Evolutionary conservation across 2,113 vertebrate genomes (phyloP).

Genomic region (Pelobates fuscus): DNA sequence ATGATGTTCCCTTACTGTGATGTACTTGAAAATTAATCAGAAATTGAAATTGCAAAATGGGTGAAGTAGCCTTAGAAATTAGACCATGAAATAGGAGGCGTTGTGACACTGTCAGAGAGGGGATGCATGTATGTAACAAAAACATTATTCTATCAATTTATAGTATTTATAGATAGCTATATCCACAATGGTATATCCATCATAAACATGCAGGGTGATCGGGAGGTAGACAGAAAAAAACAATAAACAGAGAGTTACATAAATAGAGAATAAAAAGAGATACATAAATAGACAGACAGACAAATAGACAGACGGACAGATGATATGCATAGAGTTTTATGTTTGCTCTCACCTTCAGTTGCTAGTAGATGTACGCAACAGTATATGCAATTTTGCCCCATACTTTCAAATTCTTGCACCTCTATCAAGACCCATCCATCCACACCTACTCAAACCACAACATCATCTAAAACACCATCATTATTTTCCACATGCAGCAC

Average conservation of each 20-base stretch:
- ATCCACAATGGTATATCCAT: background rate
- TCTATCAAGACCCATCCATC: too few species aligned
- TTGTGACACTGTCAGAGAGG: constrained; percentile 5
- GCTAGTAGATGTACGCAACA: too few species aligned
- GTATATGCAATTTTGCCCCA: too few species aligned
- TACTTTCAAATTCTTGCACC: background rate
- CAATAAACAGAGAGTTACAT: background rate
- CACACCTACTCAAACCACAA: too few species aligned
- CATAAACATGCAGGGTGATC: too few species aligned
- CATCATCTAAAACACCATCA: too few species aligned
- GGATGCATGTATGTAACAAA: constrained; percentile 6
- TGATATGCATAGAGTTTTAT: too few species aligned
- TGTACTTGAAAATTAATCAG: constrained; percentile 41
- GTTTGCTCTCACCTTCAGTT: too few species aligned
- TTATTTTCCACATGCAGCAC: too few species aligned
- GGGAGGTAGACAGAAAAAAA: background rate
- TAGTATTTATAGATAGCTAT: background rate
- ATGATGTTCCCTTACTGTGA: constrained; percentile 18
- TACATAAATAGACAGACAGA: background rate
- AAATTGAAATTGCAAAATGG: constrained; percentile 38
- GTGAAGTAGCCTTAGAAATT: constrained; percentile 28
- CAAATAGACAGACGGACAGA: background rate
- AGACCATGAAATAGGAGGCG: constrained; percentile 11
- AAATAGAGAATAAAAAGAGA: background rate
- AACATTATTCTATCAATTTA: constrained; percentile 8